phyloP scores from a whole-genome alignment of 2,113 vertebrate species.

The Nannobrachium achirus region DNA sequence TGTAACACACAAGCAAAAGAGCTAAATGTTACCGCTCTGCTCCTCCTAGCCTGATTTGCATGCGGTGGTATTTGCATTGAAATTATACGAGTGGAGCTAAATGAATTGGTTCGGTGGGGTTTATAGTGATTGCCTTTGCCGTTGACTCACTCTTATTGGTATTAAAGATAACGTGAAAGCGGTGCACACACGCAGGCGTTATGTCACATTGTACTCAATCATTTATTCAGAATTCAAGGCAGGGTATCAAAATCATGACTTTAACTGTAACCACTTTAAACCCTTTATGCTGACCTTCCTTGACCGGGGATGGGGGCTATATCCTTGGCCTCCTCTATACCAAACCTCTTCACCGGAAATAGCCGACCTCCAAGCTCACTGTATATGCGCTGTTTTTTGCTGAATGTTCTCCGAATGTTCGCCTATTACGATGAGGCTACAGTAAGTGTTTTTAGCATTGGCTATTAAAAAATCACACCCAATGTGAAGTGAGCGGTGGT shows the following conservation, averaged over 20 bases:
- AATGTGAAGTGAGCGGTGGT: too few species aligned
- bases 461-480: too few species aligned
- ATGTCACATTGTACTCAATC: slow-evolving; percentile 16
- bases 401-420: too few species aligned
- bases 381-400: too few species aligned
- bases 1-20: not conserved
- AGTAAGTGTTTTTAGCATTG: too few species aligned
- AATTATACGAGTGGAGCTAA: not conserved
- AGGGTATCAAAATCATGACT: slow-evolving; percentile 9
- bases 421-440: too few species aligned
- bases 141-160: not conserved
- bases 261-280: too few species aligned
- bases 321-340: too few species aligned
- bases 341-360: too few species aligned
- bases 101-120: slow-evolving; percentile 19
- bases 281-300: too few species aligned
- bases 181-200: not conserved
- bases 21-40: not conserved
- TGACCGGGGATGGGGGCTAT: too few species aligned
- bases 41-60: slow-evolving; percentile 38
- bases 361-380: too few species aligned
- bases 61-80: slow-evolving; percentile 34
- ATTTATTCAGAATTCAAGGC: slow-evolving; percentile 14
- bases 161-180: slow-evolving; percentile 2
- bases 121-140: not conserved